phyloP scores from a whole-genome alignment of 2,113 vertebrate species.

The Amphilophus citrinellus region DNA sequence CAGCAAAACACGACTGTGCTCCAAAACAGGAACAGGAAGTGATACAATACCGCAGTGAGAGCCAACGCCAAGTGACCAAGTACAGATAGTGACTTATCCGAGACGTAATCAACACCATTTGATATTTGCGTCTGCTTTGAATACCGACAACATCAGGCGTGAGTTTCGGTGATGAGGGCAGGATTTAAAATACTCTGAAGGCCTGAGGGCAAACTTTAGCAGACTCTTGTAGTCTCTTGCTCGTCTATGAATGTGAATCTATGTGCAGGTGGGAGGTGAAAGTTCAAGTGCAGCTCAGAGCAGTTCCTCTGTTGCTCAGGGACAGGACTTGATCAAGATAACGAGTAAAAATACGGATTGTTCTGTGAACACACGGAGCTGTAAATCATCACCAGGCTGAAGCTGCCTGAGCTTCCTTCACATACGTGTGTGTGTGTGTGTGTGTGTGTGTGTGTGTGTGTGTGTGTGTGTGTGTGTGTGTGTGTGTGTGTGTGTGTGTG shows the following conservation, averaged over 20 bases:
- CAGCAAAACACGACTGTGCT: too few relatives aligned
- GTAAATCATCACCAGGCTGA: not conserved
- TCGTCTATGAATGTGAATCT: not conserved
- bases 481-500: conserved; percentile 15
- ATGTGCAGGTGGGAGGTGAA: not conserved
- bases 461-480: too few relatives aligned
- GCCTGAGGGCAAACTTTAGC: not conserved
- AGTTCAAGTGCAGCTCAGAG: not conserved
- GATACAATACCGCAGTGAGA: too few relatives aligned
- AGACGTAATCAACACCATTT: not conserved
- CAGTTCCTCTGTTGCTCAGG: not conserved
- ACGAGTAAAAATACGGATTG: not conserved
- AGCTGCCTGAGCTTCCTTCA: not conserved
- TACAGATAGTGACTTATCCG: not conserved
- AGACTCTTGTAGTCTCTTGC: not conserved
- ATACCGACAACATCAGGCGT: not conserved
- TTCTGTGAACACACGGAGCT: not conserved
- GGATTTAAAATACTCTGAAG: not conserved
- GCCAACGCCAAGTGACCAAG: too few relatives aligned
- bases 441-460: too few relatives aligned
- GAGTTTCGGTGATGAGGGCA: not conserved
- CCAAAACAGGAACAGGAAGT: too few relatives aligned
- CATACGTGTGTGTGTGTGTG: not conserved
- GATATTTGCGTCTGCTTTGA: conserved; percentile 1
- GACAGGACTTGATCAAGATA: not conserved